Conservation (phyloP, 2,113 vertebrate species). For the Ochotona princeps region DNA sequence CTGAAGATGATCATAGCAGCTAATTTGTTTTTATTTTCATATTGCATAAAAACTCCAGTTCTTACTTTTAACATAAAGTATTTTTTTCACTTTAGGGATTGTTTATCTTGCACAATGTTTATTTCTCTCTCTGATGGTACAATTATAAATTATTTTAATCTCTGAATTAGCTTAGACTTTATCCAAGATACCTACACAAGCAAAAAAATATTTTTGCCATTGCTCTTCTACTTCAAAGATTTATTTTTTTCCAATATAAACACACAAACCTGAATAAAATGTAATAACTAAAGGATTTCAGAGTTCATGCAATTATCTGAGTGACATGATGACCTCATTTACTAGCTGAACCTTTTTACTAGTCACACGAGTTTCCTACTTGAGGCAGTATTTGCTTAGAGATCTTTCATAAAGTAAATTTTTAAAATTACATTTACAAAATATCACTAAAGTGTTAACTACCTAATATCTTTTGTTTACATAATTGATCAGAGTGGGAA, state of each 20-base stretch:
- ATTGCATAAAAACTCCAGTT: neutral
- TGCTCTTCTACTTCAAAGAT: neutral
- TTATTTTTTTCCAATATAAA: constrained; percentile 12
- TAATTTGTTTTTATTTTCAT: neutral
- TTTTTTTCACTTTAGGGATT: neutral
- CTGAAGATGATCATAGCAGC: neutral
- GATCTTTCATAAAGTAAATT: neutral
- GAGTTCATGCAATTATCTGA: neutral
- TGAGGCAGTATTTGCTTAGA: neutral
- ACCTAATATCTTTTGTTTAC: neutral
- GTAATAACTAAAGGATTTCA: neutral
- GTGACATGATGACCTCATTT: neutral
- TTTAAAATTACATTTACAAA: neutral
- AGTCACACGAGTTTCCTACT: neutral
- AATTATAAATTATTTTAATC: neutral
- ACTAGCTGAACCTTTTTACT: constrained; percentile 12
- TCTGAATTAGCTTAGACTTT: neutral
- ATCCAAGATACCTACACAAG: neutral
- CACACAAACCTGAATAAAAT: neutral
- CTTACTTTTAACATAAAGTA: neutral
- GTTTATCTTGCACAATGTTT: neutral
- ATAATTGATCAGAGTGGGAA: too few species aligned
- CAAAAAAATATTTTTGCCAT: neutral
- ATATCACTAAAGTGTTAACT: neutral
- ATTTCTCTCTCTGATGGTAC: neutral